These are phyloP conservation scores for Trididemnum nubilum DNA, from an alignment of 23 tunicate species.

Conservation along the genomic window DNA sequence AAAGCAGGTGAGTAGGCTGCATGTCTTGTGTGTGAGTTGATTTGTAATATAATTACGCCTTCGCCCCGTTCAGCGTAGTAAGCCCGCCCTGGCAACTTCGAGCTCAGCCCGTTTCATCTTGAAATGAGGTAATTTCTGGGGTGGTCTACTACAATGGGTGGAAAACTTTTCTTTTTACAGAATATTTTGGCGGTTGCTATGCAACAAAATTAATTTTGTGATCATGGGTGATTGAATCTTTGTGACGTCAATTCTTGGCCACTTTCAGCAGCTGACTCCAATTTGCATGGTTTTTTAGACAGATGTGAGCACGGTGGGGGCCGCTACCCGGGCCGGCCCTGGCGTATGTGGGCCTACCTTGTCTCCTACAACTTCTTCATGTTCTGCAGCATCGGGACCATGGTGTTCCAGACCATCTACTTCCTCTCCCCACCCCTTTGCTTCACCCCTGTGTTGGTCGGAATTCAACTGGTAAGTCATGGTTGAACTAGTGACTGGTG, in stretches of 20 bases:
- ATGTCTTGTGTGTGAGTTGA: background rate
- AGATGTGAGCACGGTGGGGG: slow-evolving; percentile 64
- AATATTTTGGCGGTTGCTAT: no score
- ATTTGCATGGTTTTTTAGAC: background rate
- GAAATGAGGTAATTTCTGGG: no score
- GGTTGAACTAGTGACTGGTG: background rate
- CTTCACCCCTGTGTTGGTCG: slow-evolving; percentile 51
- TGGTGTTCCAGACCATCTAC: slow-evolving; percentile 60
- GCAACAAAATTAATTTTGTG: no score
- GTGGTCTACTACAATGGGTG: no score
- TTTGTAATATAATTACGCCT: no score
- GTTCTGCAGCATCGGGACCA: slow-evolving; percentile 39
- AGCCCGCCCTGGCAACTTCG: no score
- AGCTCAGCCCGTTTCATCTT: no score
- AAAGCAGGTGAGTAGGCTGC: background rate
- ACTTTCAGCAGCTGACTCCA: no score
- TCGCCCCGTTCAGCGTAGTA: no score
- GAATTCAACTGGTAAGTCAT: slow-evolving; percentile 49
- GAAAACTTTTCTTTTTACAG: no score
- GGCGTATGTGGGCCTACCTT: slow-evolving; percentile 66
- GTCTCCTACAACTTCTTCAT: slow-evolving; percentile 40
- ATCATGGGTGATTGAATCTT: no score
- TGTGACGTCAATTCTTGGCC: no score
- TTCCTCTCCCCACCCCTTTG: slow-evolving; percentile 65
- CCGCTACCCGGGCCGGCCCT: slow-evolving; percentile 34